Evolutionary conservation across 2,113 vertebrate genomes (phyloP), one percentile per base, ranked within the genome.

Genomic region (Columba livia): DNA sequence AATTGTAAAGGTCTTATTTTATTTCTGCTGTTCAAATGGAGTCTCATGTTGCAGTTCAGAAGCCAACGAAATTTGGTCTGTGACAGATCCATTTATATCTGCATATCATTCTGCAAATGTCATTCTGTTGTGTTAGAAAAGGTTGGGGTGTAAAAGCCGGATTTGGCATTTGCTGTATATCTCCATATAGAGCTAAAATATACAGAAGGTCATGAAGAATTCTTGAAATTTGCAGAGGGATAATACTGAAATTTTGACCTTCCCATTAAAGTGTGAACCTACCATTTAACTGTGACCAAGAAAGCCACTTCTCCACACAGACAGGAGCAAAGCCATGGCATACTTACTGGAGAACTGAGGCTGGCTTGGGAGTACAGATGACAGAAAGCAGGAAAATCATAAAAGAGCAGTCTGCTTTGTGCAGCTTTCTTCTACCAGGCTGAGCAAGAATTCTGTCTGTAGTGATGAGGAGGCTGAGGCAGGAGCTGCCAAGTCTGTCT

Each of bases 401-500:
- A 79, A 82, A 87, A 93, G 70, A 93, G 54, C 89, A 92, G 58
- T 60, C 58, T 87, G 80, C 77, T 91, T 89, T 77, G 57, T 87
- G 66, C 44, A 57, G 40, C 26, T 56, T 25, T 71, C 78, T 94
- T 92, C 77, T 85, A 61, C 48, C 38, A 72, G 80, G 47, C 78
- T 91, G 78, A 94, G 78, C 87, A 92, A 95, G 84, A 85, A 82
- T 89, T 95, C 80, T 95, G 73, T 82, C 95, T 92, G 79, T 77
- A 95, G 92, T 32, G 74, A 88, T 94, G 93, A 95, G 70, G 87
- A 95, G 91, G 93, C 94, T 82, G 84, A 94, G 83, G 77, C 84
- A 91, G 80, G 57, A 94, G 80, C 94, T 95, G 96, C 94, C 95
- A 97, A 94, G 40, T 65, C 61, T 94, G 84, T 89, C 93, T 87